These are phyloP conservation scores for Blastomussa wellsi DNA, from an alignment of 92 coral and sea anemone species.

Conservation along the genomic window DNA sequence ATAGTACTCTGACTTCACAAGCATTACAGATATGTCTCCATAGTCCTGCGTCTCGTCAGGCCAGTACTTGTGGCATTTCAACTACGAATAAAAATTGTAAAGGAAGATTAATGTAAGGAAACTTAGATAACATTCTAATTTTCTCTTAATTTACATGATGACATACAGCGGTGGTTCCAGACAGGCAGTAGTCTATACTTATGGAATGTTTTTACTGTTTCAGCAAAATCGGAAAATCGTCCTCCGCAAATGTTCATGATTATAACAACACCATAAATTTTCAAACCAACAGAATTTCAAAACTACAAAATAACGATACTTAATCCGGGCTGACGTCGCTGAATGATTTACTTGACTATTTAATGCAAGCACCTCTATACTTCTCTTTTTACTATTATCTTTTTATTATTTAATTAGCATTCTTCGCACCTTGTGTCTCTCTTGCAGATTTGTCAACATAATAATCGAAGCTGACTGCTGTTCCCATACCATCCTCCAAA, in stretches of 20 bases:
- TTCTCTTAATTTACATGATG: neutral
- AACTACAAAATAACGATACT: too few species aligned
- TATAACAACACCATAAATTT: too few species aligned
- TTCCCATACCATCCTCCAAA: conserved; percentile 99
- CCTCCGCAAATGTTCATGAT: neutral
- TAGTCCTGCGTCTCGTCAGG: conserved; percentile 92
- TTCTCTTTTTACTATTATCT: too few species aligned
- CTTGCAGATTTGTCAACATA: conserved; percentile 97
- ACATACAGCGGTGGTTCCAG: too few species aligned
- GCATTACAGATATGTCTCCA: conserved; percentile 85
- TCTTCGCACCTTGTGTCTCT: conserved; percentile 83
- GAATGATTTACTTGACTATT: too few species aligned
- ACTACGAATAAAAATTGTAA: conserved; percentile 28
- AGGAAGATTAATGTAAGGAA: too few species aligned
- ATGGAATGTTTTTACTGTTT: too few species aligned
- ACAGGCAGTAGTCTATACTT: too few species aligned
- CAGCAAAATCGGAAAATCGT: neutral
- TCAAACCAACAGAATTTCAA: too few species aligned
- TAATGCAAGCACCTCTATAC: neutral
- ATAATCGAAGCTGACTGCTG: conserved; percentile 81
- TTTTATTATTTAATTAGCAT: too few species aligned
- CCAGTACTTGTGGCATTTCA: conserved; percentile 99
- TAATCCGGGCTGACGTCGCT: too few species aligned
- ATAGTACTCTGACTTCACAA: conserved; percentile 84
- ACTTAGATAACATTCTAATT: neutral